Percentiles rank a stretch among this genome's conserved stretches.
phyloP scores from a whole-genome alignment of 2,888 invertebrate species.

The Synergus laeviventris region DNA sequence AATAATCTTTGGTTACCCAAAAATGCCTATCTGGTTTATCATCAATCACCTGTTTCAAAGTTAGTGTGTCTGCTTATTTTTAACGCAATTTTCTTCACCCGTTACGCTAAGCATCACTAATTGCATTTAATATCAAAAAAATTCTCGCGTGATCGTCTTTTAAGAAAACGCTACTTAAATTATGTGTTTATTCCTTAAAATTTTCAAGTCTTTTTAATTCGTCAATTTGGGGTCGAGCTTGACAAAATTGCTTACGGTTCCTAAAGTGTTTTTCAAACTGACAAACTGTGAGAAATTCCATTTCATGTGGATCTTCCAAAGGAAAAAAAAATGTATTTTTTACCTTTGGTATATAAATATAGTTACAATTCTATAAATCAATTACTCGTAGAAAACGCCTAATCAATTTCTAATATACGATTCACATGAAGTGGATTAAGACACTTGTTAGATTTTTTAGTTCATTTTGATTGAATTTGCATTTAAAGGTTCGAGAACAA shows the following conservation, averaged over 20 bases:
- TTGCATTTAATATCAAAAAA: slow-evolving; percentile 9
- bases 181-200: slow-evolving; percentile 9
- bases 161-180: slow-evolving; percentile 32
- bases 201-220: slow-evolving; percentile 25
- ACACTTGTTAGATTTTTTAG: neutral
- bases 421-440: slow-evolving; percentile 2
- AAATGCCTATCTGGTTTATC: slow-evolving; percentile 59
- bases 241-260: slow-evolving; percentile 5
- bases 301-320: neutral
- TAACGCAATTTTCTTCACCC: neutral
- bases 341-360: slow-evolving; percentile 18
- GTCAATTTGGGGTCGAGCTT: slow-evolving; percentile 28
- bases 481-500: slow-evolving; percentile 46
- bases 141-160: slow-evolving; percentile 20
- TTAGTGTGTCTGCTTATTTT: slow-evolving; percentile 32
- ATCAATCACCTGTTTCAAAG: slow-evolving; percentile 53
- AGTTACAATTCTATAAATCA: slow-evolving; percentile 16
- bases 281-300: neutral
- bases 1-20: slow-evolving; percentile 67
- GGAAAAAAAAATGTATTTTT: neutral
- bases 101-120: slow-evolving; percentile 9
- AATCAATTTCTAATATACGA: neutral
- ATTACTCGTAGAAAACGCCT: slow-evolving; percentile 13
- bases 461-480: slow-evolving; percentile 38
- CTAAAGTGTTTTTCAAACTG: slow-evolving; percentile 12